Evolutionary conservation across 2,797 vertebrate genomes (phyloP), one percentile per base, ranked within the genome.

Genomic region (Karalla daura): DNA sequence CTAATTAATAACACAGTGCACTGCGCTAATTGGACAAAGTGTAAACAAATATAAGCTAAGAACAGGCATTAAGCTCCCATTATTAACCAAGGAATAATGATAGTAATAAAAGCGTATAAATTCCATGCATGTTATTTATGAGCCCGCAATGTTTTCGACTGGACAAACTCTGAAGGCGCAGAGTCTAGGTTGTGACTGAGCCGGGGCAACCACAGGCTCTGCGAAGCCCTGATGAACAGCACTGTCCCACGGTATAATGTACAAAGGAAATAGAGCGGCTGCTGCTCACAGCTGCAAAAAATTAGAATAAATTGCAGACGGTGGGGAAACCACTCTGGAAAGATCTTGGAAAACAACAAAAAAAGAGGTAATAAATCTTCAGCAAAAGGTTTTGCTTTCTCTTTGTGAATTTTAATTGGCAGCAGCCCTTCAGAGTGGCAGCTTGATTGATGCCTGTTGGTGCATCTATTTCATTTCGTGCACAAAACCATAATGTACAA

Each of bases 281-380:
- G 25, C 64, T n/a, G 64, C 62, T 66, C 55, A 70, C 69, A 74
- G 53, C 74, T 84, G 71, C 47, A 72, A 52, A 55, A 45, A 49
- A 40, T 55, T 54, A 0, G 54, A 67, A 64, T 50, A 21, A 72
- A 65, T 60, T 60, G 25, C 50, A 67, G 52, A 37, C 43, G 51
- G 60, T 56, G 62, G 47, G 36, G 60, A 79, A 58, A 74, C 56
- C 24, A 54, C 64, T 63, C 43, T 51, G 63, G 27, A 32, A n/a
- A 58, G 50, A 54, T 21, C 36, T 59, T 50, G 25, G 47, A 62
- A 70, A 67, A 77, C 60, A 63, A 63, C 47, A 66, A 59, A 44
- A 70, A 24, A 56, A n/a, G n/a, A n/a, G n/a, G 50, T 49, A 39
- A 65, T 73, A 80, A 63, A 71, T 68, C 72, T 69, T 62, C 2